phyloP scores from a whole-genome alignment of 1,140 invertebrate genomes.

The Polypedilum vanderplanki region DNA sequence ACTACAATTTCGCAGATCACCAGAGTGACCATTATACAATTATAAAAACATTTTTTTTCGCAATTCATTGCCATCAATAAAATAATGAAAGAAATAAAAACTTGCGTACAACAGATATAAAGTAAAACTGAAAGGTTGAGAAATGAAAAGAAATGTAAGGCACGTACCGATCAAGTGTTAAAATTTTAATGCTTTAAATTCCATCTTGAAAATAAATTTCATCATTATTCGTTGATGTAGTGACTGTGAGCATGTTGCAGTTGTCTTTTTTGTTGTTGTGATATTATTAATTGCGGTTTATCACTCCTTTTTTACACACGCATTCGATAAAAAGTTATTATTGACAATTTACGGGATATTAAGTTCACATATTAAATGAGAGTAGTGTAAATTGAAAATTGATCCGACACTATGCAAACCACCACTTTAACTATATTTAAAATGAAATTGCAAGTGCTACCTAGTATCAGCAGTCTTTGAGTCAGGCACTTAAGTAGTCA shows the following conservation, averaged over 20 bases:
- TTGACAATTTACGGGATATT: slow-evolving; percentile 1
- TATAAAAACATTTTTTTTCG: neutral
- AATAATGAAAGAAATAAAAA: neutral
- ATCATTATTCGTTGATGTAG: neutral
- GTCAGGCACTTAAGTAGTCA: neutral
- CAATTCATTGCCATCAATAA: neutral
- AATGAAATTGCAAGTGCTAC: neutral
- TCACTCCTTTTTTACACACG: neutral
- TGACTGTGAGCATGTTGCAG: neutral
- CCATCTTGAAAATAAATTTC: neutral
- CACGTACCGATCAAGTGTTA: neutral
- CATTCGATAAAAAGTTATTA: neutral
- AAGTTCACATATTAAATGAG: neutral
- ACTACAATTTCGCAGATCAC: neutral
- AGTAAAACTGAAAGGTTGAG: neutral
- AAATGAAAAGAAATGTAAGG: slow-evolving; percentile 10
- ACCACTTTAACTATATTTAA: neutral
- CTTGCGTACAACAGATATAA: neutral
- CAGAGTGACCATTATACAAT: neutral
- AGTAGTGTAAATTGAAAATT: neutral
- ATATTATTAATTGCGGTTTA: slow-evolving; percentile 13
- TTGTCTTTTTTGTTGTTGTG: neutral
- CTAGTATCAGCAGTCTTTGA: neutral
- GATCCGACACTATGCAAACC: neutral
- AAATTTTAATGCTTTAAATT: slow-evolving; percentile 11